phyloP scores from a whole-genome alignment of 2,113 vertebrate genomes.

The Furnarius figulus region DNA sequence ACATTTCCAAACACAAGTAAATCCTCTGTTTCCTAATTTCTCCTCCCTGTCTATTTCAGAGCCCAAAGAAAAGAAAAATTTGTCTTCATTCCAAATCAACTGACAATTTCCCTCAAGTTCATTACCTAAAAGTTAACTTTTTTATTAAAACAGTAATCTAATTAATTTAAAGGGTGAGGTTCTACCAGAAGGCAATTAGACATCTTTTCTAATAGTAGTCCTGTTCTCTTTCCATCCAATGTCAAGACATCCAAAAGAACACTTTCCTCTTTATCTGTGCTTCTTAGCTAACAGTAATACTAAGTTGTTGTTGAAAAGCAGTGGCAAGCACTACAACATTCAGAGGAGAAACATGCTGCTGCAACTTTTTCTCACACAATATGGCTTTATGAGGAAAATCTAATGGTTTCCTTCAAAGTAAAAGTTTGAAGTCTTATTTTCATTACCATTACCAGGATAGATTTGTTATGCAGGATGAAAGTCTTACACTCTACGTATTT shows the following conservation, averaged over 20 bases:
- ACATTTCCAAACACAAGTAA: neutral
- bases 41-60: neutral
- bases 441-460: neutral
- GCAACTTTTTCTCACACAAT: neutral
- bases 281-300: neutral
- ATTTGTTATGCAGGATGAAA: neutral
- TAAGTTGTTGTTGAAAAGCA: neutral
- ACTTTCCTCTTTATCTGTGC: neutral
- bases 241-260: neutral
- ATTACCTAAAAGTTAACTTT: neutral
- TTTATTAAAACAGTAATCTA: neutral
- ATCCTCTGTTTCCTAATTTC: neutral
- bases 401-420: neutral
- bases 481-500: neutral
- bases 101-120: neutral
- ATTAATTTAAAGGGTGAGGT: neutral
- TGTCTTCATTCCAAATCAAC: neutral
- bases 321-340: neutral
- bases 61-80: neutral
- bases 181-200: neutral
- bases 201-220: neutral
- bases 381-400: neutral
- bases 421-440: neutral
- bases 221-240: neutral
- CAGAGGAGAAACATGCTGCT: neutral